Evolutionary conservation across 2,888 invertebrate species (phyloP), one percentile per base, ranked within the genome.

Genomic region (Acrocyrtus sp.): DNA sequence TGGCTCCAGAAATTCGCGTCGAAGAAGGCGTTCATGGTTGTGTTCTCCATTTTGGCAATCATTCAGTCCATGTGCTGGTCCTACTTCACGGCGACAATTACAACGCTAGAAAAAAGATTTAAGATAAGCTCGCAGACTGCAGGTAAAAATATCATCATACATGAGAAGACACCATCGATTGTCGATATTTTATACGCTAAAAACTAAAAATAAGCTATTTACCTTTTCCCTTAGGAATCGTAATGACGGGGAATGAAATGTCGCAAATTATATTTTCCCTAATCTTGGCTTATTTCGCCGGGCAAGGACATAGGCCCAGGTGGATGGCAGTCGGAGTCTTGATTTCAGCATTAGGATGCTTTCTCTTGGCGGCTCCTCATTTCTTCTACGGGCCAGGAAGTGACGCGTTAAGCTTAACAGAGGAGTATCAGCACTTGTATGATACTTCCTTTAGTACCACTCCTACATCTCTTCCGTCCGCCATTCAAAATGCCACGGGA

Each of bases 31-130:
- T 90, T 89, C 82, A 87, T 90, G 82, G 83, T 85, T 3, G 87
- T 90, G 12, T 90, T 89, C 78, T 89, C 89, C 12, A 82, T 90
- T 12, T 84, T 82, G 5, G 81, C 78, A 12, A 90, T 90, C 81
- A 87, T 90, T 67, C 90, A 89, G 82, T 88, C 89, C 21, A 90
- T 91, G 81, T 89, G 89, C 72, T 90, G 88, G 81, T 88, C 90
- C 3, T 91, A 91, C 82, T 91, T 90, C 81, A 90, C 89, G 81
- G 91, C 90, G n/a, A 90, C 90, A 27, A 90, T 91, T 72, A 90
- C 91, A 58, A 91, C 91, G 2, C 85, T 91, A 75, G 91, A 91
- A 83, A 91, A 91, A 82, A 86, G 91, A 78, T 91, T 90, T 82
- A 90, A 90, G 83, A 90, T 91, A 82, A 90, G 90, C 17, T 90